Conservation (phyloP, 2,888 invertebrate genomes). For the Leptodirus hochenwartii region DNA sequence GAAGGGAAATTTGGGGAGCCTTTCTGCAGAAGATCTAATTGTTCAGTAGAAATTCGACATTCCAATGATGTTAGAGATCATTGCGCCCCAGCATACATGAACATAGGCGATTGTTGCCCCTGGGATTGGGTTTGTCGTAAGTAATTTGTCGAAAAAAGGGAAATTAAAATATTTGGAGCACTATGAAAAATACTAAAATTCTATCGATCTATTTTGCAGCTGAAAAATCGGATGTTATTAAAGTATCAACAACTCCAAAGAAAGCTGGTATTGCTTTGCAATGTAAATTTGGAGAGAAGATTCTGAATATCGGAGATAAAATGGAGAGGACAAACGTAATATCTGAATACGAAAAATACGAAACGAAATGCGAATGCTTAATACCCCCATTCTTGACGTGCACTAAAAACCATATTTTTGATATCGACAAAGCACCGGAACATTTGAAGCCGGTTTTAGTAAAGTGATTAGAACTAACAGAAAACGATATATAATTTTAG, state of each 20-base stretch:
- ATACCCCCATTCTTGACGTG: slow-evolving; percentile 14
- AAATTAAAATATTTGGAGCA: too few relatives aligned
- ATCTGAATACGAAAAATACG: slow-evolving; percentile 6
- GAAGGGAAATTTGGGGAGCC: slow-evolving; percentile 13
- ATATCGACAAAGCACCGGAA: slow-evolving; percentile 8
- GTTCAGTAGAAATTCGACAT: slow-evolving; percentile 11
- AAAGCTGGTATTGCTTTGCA: slow-evolving; percentile 8
- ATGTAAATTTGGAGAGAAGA: slow-evolving; percentile 12
- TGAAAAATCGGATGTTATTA: slow-evolving; percentile 1
- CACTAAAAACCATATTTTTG: slow-evolving; percentile 7
- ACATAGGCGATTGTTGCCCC: slow-evolving; percentile 12
- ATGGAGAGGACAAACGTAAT: slow-evolving; percentile 7
- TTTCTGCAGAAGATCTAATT: slow-evolving; percentile 12
- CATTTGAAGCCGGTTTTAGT: slow-evolving; percentile 8
- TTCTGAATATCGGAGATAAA: slow-evolving; percentile 11
- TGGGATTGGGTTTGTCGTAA: slow-evolving; percentile 13
- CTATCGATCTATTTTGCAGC: slow-evolving; percentile 6
- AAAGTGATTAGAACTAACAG: too few relatives aligned
- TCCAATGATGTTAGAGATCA: slow-evolving; percentile 10
- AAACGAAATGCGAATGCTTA: slow-evolving; percentile 12
- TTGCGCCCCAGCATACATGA: slow-evolving; percentile 14
- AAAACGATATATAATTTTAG: too few relatives aligned
- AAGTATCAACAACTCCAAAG: neutral
- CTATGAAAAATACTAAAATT: too few relatives aligned
- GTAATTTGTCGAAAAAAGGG: too few relatives aligned